These are phyloP conservation scores for Antedon mediterranea DNA, from an alignment of 53 echinoderm and acorn worm species.

Conservation along the genomic window DNA sequence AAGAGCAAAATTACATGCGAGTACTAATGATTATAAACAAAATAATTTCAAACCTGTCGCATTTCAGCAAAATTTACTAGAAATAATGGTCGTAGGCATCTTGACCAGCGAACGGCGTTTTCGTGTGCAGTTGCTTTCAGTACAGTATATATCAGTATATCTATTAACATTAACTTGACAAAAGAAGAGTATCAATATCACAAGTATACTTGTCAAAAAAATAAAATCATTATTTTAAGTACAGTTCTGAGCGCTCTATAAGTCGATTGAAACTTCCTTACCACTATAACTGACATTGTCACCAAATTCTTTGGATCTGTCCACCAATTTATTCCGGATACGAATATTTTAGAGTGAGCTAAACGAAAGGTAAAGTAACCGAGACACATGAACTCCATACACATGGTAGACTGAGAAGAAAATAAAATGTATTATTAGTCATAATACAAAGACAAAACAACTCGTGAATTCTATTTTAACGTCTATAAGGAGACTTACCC, in stretches of 20 bases:
- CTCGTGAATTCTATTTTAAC: too few relatives aligned
- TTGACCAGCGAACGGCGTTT: slow-evolving; percentile 39
- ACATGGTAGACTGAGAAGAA: slow-evolving; percentile 28
- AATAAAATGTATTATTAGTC: too few relatives aligned
- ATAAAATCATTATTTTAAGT: too few relatives aligned
- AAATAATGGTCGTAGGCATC: slow-evolving; percentile 66
- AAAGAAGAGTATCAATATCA: not conserved
- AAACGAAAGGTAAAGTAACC: slow-evolving; percentile 36
- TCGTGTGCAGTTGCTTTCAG: not conserved
- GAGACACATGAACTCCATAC: slow-evolving; percentile 40
- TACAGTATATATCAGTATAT: slow-evolving; percentile 55
- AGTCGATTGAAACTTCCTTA: slow-evolving; percentile 27
- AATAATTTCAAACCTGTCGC: slow-evolving; percentile 32
- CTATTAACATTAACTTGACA: slow-evolving; percentile 51
- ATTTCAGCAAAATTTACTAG: slow-evolving; percentile 78
- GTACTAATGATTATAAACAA: too few relatives aligned
- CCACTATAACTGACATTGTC: slow-evolving; percentile 17
- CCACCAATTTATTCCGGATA: slow-evolving; percentile 35
- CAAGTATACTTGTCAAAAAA: too few relatives aligned
- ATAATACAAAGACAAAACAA: too few relatives aligned
- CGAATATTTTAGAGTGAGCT: slow-evolving; percentile 36
- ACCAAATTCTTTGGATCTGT: slow-evolving; percentile 45
- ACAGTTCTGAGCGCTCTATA: too few relatives aligned
- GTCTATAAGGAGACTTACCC: too few relatives aligned
- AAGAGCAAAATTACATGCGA: too few relatives aligned